Evolutionary conservation across 92 coral and sea anemone genomes (phyloP).

Genomic region (Epizoanthus rinbou): DNA sequence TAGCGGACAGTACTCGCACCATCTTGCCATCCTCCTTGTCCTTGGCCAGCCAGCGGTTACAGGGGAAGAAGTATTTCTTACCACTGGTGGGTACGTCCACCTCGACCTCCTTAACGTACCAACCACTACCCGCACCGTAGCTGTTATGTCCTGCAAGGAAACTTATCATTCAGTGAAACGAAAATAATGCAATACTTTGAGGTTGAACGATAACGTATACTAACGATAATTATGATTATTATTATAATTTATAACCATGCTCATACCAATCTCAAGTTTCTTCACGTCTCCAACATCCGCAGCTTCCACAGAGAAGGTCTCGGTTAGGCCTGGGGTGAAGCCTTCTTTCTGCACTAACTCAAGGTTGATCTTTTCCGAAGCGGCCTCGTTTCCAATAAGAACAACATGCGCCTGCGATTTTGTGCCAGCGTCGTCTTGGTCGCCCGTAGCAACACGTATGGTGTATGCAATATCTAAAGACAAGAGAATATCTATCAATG

Average conservation of each 20-base stretch:
- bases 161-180: neutral
- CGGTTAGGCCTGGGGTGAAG: conserved; percentile 86
- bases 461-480: conserved; percentile 85
- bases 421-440: conserved; percentile 89
- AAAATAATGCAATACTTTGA: neutral
- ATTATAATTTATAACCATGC: neutral
- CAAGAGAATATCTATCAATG: neutral
- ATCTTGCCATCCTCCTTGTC: conserved; percentile 93
- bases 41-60: conserved; percentile 92
- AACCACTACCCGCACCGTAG: conserved; percentile 80
- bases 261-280: conserved; percentile 57
- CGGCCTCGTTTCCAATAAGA: conserved; percentile 87
- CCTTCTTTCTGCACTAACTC: conserved; percentile 79
- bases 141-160: conserved; percentile 61
- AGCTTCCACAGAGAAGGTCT: conserved; percentile 91
- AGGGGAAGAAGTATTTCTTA: conserved; percentile 88
- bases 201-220: neutral
- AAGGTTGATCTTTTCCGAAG: conserved; percentile 82
- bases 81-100: conserved; percentile 97
- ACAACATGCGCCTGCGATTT: conserved; percentile 90
- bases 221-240: neutral
- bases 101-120: conserved; percentile 92
- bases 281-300: conserved; percentile 87
- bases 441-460: conserved; percentile 93
- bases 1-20: conserved; percentile 77